Conservation (phyloP, 1,140 invertebrate species). For the Araneus ventricosus region DNA sequence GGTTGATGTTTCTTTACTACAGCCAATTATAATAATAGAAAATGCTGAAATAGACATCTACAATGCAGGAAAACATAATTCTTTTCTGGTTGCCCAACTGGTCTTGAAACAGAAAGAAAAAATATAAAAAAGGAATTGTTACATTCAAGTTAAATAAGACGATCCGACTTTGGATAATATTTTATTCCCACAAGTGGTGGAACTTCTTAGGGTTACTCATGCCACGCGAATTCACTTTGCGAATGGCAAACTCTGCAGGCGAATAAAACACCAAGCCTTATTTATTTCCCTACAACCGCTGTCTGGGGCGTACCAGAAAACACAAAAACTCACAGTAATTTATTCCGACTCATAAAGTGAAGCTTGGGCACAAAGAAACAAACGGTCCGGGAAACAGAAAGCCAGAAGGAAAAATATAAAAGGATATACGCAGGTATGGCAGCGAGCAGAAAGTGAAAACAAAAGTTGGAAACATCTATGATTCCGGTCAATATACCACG, state of each 20-base stretch:
- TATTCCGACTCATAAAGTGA: slow-evolving; percentile 61
- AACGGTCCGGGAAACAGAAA: background rate
- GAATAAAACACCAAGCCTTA: background rate
- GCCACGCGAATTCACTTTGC: background rate
- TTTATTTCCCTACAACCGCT: slow-evolving; percentile 27
- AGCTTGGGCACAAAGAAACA: slow-evolving; percentile 22
- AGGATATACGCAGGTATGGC: slow-evolving; percentile 34
- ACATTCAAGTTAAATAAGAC: background rate
- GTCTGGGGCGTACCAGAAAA: slow-evolving; percentile 1
- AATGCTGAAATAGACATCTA: too few relatives aligned
- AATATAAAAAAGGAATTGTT: background rate
- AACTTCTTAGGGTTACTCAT: background rate
- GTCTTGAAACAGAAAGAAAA: background rate
- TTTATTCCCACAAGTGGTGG: slow-evolving; percentile 6
- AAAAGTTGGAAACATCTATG: slow-evolving; percentile 58
- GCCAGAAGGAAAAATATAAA: slow-evolving; percentile 12
- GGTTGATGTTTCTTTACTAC: too few relatives aligned
- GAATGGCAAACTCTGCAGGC: background rate
- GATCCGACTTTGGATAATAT: background rate
- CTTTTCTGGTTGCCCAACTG: too few relatives aligned
- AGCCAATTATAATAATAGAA: too few relatives aligned
- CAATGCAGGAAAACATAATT: too few relatives aligned
- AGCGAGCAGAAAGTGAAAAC: background rate
- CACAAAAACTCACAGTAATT: slow-evolving; percentile 50
- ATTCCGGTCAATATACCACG: slow-evolving; percentile 60